Evolutionary conservation across 2,888 invertebrate genomes (phyloP).

Genomic region (Dioctria linearis): DNA sequence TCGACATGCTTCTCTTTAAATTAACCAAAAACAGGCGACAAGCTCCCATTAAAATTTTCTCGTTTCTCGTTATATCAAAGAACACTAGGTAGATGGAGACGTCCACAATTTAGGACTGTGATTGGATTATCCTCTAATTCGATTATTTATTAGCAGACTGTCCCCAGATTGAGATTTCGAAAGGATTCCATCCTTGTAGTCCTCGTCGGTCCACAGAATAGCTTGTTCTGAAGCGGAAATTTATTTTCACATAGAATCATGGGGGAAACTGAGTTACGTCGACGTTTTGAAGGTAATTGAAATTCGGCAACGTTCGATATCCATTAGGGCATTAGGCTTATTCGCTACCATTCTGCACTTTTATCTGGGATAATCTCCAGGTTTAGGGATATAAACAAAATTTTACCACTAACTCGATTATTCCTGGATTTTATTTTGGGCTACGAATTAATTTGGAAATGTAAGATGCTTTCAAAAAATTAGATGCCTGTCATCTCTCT

Average conservation of each 20-base stretch:
- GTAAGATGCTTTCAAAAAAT: constrained; percentile 29
- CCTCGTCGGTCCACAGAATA: background rate
- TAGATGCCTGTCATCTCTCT: background rate
- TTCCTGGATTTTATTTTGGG: constrained; percentile 34
- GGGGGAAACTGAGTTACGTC: background rate
- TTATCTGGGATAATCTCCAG: constrained; percentile 43
- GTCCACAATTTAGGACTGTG: constrained; percentile 27
- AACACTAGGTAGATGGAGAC: background rate
- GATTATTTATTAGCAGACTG: constrained; percentile 48
- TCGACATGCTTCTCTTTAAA: constrained; percentile 1
- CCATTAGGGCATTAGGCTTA: constrained; percentile 47
- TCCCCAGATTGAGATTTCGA: constrained; percentile 21
- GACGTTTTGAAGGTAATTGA: constrained; percentile 30
- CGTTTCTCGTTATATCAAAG: background rate
- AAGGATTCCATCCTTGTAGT: constrained; percentile 24
- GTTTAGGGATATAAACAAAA: constrained; percentile 37
- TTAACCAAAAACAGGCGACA: constrained; percentile 34
- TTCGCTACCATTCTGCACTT: constrained; percentile 31
- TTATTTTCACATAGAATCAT: background rate
- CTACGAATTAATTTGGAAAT: constrained; percentile 22
- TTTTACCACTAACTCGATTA: constrained; percentile 34
- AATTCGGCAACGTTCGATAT: constrained; percentile 43
- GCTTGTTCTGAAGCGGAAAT: constrained; percentile 6
- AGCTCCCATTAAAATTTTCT: constrained; percentile 37
- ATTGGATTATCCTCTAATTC: constrained; percentile 51